Base-by-base conservation (phyloP, 2,888 invertebrate species). In the Hydropsyche betteni region DNA sequence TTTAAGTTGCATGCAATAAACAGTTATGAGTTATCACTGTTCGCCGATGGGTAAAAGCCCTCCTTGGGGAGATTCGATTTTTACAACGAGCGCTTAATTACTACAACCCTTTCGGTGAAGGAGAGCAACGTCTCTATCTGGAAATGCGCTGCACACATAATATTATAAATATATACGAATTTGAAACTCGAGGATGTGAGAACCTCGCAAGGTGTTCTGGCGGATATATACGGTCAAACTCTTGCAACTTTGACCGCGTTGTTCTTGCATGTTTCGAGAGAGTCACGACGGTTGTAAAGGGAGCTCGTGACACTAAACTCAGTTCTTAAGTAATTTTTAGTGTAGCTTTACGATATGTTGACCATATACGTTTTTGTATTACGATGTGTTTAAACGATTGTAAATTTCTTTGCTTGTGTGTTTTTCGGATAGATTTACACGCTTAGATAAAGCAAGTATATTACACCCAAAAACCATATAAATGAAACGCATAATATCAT, bases 1-100 rank as follows among this genome's bases (percentile, higher is more conserved):
- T 77, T 77, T 77, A 75, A 74, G 70, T 58, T 55, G 75, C 61
- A 68, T 68, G 69, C 61, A 64, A 74, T 77, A 77, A 77, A 76
- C 55, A 74, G 58, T 61, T 51, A 24, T 24, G 74, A 77, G 74
- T 77, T 77, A 77, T 76, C 75, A 72, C 72, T 61, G 72, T 4
- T 55, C 55, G 55, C 16, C 55, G 36, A 64, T 64, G 64, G 36
- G 64, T 36, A 34, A 36, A 36, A 64, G 36, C 24, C 10, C 36
- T 36, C 55, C 55, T 55, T 16, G 55, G n/a, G n/a, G n/a, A 55
- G 55, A 14, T 55, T n/a, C 55, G 16, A 55, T 55, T 55, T 55
- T 55, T 55, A 44, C 55, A 16, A 55, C 0, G 16, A n/a, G 55
- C 55, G 55, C 16, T 55, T 55, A 55, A 55, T 55, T 55, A 55